These are phyloP conservation scores for Ferrisia virgata DNA, from an alignment of 2,888 invertebrate species.

Conservation along the genomic window DNA sequence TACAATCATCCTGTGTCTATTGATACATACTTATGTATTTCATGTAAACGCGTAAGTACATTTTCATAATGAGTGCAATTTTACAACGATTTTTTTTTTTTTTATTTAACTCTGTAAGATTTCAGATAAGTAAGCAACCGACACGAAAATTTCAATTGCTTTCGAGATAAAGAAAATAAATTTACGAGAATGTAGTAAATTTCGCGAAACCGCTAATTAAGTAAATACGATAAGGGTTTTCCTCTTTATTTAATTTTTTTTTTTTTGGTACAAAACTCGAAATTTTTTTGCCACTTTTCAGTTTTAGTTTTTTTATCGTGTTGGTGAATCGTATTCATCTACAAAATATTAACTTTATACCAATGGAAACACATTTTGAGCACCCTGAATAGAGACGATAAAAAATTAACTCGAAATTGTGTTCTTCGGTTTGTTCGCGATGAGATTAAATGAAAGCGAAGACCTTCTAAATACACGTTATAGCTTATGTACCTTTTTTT, in stretches of 20 bases:
- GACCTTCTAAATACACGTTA: background rate
- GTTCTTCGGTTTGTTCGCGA: background rate
- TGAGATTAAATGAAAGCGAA: background rate
- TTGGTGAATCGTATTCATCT: background rate
- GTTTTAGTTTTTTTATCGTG: background rate
- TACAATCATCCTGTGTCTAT: background rate
- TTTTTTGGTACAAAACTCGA: background rate
- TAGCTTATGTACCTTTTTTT: no score
- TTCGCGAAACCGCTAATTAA: background rate
- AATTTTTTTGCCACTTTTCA: background rate
- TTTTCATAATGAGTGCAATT: background rate
- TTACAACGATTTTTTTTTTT: background rate
- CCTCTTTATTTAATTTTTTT: background rate
- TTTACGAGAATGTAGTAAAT: background rate
- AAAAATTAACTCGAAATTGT: background rate
- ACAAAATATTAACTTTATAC: no score
- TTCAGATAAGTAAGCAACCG: background rate
- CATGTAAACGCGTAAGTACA: no score
- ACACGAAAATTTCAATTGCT: background rate
- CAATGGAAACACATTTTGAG: background rate
- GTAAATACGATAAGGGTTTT: background rate
- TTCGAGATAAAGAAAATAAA: background rate
- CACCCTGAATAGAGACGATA: background rate
- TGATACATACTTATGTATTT: background rate
- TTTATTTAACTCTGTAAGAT: background rate